Conservation (phyloP, 2,888 invertebrate genomes). For the Leptura quadrifasciata region DNA sequence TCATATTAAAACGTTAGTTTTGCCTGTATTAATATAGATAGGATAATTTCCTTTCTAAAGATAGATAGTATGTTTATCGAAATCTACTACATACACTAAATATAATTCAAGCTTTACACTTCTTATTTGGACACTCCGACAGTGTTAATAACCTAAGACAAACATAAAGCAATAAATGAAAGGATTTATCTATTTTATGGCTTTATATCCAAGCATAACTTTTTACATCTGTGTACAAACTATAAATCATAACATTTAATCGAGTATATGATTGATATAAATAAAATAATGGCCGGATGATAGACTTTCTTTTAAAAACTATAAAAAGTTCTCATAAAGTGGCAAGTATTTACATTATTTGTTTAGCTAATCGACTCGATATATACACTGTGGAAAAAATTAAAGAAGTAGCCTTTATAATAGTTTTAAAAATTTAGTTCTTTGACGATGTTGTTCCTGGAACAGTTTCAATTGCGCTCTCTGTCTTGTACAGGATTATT, state of each 20-base stretch:
- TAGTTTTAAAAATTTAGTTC: no score
- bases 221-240: not conserved
- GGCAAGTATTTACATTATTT: not conserved
- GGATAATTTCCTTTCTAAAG: not conserved
- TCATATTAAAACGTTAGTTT: no score
- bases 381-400: no score
- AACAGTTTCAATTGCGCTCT: no score
- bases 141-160: conserved; percentile 18
- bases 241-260: conserved; percentile 14
- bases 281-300: conserved; percentile 11
- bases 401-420: no score
- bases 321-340: not conserved
- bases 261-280: conserved; percentile 3
- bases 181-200: conserved; percentile 5
- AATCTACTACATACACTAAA: not conserved
- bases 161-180: not conserved
- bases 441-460: no score
- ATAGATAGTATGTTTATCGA: not conserved
- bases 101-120: not conserved
- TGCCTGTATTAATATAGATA: no score
- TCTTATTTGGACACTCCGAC: not conserved
- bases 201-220: conserved; percentile 3
- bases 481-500: no score
- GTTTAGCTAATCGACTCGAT: not conserved
- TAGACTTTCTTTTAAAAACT: not conserved